Evolutionary conservation across 2,888 invertebrate species (phyloP), one percentile per base, ranked within the genome.

Genomic region (Acrocyrtus sp.): DNA sequence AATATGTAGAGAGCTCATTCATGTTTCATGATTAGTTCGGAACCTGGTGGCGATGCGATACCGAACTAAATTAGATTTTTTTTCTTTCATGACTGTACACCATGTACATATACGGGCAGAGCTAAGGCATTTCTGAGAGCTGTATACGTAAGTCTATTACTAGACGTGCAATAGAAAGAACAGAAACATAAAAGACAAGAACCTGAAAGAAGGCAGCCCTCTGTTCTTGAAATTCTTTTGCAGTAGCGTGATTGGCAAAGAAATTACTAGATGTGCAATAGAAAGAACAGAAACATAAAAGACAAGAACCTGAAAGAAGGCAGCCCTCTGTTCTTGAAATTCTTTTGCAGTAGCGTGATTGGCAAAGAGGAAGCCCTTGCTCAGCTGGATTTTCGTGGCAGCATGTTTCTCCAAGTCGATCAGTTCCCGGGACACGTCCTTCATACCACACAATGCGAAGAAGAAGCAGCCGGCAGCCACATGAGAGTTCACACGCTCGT

Each of bases 341-440:
- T 93, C 93, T 83, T 88, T 84, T 39, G 92, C 92, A 4, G 92
- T 91, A 78, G 91, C 90, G 77, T 90, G 88, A 82, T 91, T 92
- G 27, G 92, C 90, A 82, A 94, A 94, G 0, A 93, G 92, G 82
- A 93, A 93, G 87, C 88, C 92, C 82, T 93, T 93, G 82, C 90
- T 90, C 83, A 93, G 90, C 53, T 89, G 87, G 67, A 93, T 91
- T 84, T 91, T 91, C 12, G 92, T 92, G 82, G 92, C 90, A 24
- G 92, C 90, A 56, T 89, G 89, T 79, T 88, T 88, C 26, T 90
- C 88, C 70, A 87, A 82, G 82, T 90, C 89, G 6, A 88, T 86
- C n/a, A 92, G 85, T 70, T 89, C 89, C 78, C 90, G 89, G 34
- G 92, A 92, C 34, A 91, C 90, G 83, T 93, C 93, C 67, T 89